Conservation (phyloP, 2,888 invertebrate species). For the Coleophora deauratella region DNA sequence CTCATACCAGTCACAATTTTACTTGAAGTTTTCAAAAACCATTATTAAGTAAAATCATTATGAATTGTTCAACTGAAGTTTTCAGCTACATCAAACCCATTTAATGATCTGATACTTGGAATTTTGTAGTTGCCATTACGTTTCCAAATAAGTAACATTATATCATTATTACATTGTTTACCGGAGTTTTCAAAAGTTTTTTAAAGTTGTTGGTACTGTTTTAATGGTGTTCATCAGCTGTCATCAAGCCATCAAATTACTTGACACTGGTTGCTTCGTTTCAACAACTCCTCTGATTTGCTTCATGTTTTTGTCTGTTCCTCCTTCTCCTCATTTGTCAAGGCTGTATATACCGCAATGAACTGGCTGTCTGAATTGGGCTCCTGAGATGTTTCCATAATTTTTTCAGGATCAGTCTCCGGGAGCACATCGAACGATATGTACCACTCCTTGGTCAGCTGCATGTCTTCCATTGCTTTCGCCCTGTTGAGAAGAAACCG, state of each 20-base stretch:
- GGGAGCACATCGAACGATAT: constrained; percentile 39
- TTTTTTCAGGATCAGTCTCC: constrained; percentile 21
- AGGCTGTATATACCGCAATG: constrained; percentile 40
- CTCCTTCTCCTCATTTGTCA: constrained; percentile 13
- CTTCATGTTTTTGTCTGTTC: not conserved
- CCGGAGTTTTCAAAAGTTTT: not conserved
- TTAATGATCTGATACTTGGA: too few relatives aligned
- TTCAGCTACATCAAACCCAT: too few relatives aligned
- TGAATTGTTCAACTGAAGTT: too few relatives aligned
- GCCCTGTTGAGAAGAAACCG: constrained; percentile 28
- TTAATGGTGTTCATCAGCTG: constrained; percentile 33
- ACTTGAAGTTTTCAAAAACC: too few relatives aligned
- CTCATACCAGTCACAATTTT: too few relatives aligned
- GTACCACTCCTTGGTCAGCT: constrained; percentile 56
- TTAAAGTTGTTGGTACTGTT: constrained; percentile 15
- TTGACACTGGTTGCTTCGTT: not conserved
- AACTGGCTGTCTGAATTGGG: constrained; percentile 13
- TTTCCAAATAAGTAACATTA: too few relatives aligned
- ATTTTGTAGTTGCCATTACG: too few relatives aligned
- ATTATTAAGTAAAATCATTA: too few relatives aligned
- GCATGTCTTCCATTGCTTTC: constrained; percentile 37
- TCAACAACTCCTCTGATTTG: too few relatives aligned
- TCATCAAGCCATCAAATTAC: constrained; percentile 29
- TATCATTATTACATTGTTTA: too few relatives aligned
- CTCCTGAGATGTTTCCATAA: too few relatives aligned